phyloP scores from a whole-genome alignment of 2,797 vertebrate species.

The Sciurus carolinensis region DNA sequence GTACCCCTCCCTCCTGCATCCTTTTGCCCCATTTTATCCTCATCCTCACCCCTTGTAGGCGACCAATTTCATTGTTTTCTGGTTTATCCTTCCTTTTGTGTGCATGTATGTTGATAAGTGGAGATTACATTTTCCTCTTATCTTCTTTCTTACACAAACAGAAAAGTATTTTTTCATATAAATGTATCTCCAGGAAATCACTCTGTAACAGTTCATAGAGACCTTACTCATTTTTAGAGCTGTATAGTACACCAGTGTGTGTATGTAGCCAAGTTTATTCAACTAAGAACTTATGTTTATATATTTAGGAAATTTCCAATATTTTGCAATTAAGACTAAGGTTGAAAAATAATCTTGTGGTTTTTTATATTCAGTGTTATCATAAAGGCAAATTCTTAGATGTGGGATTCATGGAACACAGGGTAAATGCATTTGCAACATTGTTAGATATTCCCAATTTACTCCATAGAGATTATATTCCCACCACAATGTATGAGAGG shows the following conservation, averaged over 20 bases:
- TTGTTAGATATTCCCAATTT: background rate
- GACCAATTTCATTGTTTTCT: background rate
- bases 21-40: background rate
- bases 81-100: background rate
- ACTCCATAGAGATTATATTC: background rate
- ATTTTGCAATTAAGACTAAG: slow-evolving; percentile 33
- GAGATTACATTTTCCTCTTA: background rate
- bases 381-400: background rate
- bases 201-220: background rate
- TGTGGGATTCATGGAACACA: background rate
- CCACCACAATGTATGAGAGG: background rate
- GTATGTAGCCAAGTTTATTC: background rate
- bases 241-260: background rate
- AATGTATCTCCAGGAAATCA: background rate
- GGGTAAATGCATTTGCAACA: background rate
- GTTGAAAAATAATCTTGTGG: background rate
- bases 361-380: background rate
- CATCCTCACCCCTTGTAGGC: background rate
- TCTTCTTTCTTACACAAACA: slow-evolving; percentile 2
- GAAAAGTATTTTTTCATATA: background rate
- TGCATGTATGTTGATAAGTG: background rate
- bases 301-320: background rate
- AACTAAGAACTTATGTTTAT: background rate
- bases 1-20: background rate
- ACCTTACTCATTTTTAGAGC: background rate